Percentiles rank a stretch among this genome's conserved stretches.
These are phyloP conservation scores for Ctena decussata DNA, from an alignment of 2,888 invertebrate species.

Conservation along the genomic window DNA sequence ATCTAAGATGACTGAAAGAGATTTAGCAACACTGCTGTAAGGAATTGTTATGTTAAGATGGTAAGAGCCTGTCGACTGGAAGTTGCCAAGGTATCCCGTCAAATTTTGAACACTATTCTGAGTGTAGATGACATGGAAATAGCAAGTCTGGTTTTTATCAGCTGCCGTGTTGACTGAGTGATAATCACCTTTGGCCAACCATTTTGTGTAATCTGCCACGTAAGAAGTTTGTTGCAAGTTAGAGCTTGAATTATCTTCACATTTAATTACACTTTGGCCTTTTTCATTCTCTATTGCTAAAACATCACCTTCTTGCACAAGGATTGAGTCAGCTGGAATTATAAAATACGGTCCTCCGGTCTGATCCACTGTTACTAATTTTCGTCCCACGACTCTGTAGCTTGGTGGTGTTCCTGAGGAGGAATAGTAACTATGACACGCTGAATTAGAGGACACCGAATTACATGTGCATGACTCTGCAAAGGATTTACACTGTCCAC, in stretches of 20 bases:
- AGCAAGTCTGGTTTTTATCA: conserved; percentile 51
- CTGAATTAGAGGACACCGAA: conserved; percentile 10
- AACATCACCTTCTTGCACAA: conserved; percentile 67
- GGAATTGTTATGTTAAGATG: conserved; percentile 49
- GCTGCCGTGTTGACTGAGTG: conserved; percentile 4
- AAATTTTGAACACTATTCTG: conserved; percentile 34
- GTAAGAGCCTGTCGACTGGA: conserved; percentile 60
- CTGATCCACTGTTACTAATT: conserved; percentile 48
- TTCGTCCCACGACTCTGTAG: conserved; percentile 55
- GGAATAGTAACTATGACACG: background rate
- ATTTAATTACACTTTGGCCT: conserved; percentile 56
- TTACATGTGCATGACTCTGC: conserved; percentile 73
- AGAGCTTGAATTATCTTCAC: conserved; percentile 47
- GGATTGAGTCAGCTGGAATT: conserved; percentile 42
- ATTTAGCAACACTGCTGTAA: conserved; percentile 23
- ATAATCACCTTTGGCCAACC: conserved; percentile 45
- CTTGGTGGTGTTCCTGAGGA: conserved; percentile 51
- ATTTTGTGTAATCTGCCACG: conserved; percentile 22
- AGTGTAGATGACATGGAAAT: conserved; percentile 69
- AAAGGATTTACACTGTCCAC: conserved; percentile 61
- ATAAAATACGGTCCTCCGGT: conserved; percentile 40
- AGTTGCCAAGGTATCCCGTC: conserved; percentile 57
- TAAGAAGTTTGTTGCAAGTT: conserved; percentile 56
- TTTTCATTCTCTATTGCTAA: conserved; percentile 69
- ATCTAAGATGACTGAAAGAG: conserved; percentile 53